Conservation (phyloP, 2,113 vertebrate species). For the Mustela nigripes region DNA sequence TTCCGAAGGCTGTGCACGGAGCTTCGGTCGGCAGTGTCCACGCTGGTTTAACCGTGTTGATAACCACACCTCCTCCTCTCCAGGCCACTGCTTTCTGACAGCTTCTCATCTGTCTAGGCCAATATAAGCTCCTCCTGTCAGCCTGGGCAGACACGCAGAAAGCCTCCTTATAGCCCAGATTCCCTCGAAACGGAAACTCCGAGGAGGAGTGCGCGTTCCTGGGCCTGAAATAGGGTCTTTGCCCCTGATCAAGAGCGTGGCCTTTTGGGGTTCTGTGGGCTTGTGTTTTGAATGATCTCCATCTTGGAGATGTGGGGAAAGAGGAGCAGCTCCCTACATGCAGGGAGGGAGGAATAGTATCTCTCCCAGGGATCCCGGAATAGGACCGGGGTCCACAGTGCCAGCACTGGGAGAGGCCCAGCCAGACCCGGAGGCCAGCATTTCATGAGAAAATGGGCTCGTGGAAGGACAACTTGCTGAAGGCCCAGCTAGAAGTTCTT, state of each 20-base stretch:
- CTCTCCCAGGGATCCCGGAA: background rate
- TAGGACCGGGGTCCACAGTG: background rate
- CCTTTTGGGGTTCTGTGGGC: background rate
- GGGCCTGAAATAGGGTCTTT: background rate
- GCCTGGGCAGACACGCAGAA: background rate
- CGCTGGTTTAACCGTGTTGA: background rate
- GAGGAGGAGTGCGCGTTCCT: background rate
- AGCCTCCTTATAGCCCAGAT: background rate
- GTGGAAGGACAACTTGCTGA: background rate
- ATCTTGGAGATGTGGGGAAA: background rate
- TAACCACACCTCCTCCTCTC: background rate
- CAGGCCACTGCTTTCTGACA: background rate
- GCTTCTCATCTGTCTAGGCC: background rate
- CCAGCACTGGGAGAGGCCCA: background rate
- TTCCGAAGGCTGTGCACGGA: background rate
- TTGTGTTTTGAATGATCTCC: background rate
- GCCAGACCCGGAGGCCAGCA: background rate
- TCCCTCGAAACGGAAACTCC: background rate
- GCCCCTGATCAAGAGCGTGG: background rate
- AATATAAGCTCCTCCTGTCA: background rate
- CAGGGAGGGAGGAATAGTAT: background rate
- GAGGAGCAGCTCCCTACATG: background rate
- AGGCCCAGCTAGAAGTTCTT: conserved; percentile 19
- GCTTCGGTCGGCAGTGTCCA: background rate
- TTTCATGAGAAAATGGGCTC: conserved; percentile 61